A percentile compares a stretch with the other conserved stretches of the same genome.
Conservation (phyloP, 2,113 vertebrate genomes). For the Aramus guarauna region DNA sequence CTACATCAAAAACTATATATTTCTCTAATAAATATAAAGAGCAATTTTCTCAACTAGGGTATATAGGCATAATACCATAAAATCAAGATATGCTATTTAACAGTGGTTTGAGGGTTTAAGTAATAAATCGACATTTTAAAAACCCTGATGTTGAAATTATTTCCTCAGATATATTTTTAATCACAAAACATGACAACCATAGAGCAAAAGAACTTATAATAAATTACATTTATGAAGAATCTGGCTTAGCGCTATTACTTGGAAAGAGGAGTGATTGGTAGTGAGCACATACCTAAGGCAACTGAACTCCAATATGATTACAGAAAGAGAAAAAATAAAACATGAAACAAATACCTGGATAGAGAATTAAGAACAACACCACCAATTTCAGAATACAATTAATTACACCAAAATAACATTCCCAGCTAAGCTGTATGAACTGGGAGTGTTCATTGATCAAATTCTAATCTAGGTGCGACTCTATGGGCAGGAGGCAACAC, state of each 20-base stretch:
- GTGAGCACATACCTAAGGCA: not conserved
- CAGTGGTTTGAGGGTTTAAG: not conserved
- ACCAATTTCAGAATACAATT: not conserved
- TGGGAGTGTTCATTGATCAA: not conserved
- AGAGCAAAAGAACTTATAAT: not conserved
- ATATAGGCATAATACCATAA: not conserved
- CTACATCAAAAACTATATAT: not conserved
- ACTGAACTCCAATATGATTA: not conserved
- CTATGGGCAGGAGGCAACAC: not conserved
- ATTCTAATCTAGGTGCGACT: not conserved
- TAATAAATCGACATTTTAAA: not conserved
- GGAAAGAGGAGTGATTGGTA: not conserved
- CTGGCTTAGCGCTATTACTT: not conserved
- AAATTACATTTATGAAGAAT: constrained; percentile 17
- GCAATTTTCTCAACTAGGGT: not conserved
- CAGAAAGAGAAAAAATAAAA: not conserved
- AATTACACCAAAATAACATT: not conserved
- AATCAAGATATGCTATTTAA: constrained; percentile 6
- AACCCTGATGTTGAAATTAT: not conserved
- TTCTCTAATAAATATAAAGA: constrained; percentile 3
- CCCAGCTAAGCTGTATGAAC: not conserved
- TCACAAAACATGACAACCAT: not conserved
- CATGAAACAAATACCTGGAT: not conserved
- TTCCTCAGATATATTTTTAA: constrained; percentile 16
- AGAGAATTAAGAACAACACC: not conserved